Conservation (phyloP, 2,797 vertebrate genomes). For the Astyanax mexicanus region DNA sequence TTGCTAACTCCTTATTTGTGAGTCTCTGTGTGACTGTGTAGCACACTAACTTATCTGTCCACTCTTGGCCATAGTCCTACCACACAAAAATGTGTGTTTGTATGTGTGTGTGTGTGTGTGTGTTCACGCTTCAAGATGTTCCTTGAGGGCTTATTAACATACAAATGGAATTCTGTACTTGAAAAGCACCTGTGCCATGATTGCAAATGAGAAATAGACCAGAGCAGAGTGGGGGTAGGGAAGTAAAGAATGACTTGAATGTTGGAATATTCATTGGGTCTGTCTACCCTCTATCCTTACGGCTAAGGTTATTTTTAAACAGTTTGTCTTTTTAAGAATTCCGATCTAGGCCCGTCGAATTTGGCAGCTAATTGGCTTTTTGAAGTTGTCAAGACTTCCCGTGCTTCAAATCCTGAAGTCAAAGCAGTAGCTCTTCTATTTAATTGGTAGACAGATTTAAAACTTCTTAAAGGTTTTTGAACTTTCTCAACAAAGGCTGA, state of each 20-base stretch:
- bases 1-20: constrained; percentile 22
- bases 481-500: constrained; percentile 20
- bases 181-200: constrained; percentile 76
- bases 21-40: neutral
- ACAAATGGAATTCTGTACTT: constrained; percentile 83
- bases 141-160: constrained; percentile 80
- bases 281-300: constrained; percentile 74
- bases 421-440: constrained; percentile 54
- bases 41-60: constrained; percentile 20
- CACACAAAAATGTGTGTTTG: constrained; percentile 1
- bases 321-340: constrained; percentile 72
- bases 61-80: constrained; percentile 6
- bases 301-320: constrained; percentile 69
- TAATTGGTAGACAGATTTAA: constrained; percentile 23
- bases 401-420: constrained; percentile 68
- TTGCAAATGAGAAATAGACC: constrained; percentile 62
- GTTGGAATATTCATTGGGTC: constrained; percentile 73
- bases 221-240: neutral
- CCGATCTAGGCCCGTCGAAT: constrained; percentile 68
- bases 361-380: constrained; percentile 78
- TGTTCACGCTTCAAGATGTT: constrained; percentile 66
- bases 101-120: constrained; percentile 7
- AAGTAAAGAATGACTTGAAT: constrained; percentile 29
- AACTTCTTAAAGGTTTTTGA: constrained; percentile 21
- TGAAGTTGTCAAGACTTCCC: constrained; percentile 68